phyloP scores from a whole-genome alignment of 2,888 invertebrate species.

The Aspidiotus destructor region DNA sequence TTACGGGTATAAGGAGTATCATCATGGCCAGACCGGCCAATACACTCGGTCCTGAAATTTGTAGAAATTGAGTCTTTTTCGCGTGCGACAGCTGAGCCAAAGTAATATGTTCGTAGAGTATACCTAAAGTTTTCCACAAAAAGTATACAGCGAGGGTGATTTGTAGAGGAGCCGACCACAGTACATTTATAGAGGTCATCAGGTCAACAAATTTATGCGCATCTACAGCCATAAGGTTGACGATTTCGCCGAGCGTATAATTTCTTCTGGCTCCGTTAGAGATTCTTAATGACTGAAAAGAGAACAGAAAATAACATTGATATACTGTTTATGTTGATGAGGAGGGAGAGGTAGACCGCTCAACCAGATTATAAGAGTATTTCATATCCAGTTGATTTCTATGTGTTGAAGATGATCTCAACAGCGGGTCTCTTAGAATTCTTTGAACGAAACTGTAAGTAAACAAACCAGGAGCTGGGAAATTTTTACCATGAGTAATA shows the following conservation, averaged over 20 bases:
- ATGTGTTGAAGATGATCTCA: no score
- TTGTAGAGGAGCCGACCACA: constrained; percentile 49
- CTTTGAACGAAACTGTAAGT: no score
- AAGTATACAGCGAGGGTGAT: constrained; percentile 48
- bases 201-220: constrained; percentile 46
- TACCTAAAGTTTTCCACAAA: constrained; percentile 44
- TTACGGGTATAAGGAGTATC: constrained; percentile 50
- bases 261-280: constrained; percentile 43
- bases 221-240: constrained; percentile 47
- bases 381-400: no score
- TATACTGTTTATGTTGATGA: not conserved
- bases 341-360: not conserved
- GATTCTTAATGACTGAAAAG: constrained; percentile 40
- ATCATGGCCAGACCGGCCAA: constrained; percentile 49
- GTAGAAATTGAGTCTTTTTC: not conserved
- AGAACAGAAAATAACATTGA: constrained; percentile 9
- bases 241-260: constrained; percentile 46
- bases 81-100: no score
- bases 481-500: no score
- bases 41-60: constrained; percentile 47
- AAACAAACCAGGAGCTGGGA: no score
- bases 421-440: no score
- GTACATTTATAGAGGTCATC: constrained; percentile 44
- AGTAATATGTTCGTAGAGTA: not conserved
- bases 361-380: no score